Evolutionary conservation across 2,113 vertebrate species (phyloP).

Genomic region (Mirounga angustirostris): DNA sequence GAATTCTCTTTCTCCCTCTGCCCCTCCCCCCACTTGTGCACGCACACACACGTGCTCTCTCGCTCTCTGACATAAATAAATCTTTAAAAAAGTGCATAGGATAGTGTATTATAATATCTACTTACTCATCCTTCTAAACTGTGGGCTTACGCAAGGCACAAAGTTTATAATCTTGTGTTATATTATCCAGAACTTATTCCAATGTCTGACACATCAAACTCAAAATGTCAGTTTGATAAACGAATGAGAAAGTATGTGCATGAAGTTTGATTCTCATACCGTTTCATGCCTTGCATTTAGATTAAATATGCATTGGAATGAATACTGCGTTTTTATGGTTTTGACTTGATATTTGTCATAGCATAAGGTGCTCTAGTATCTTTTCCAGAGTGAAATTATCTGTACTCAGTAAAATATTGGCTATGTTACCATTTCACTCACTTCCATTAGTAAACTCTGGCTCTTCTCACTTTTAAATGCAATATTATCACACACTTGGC

Average conservation of each 20-base stretch:
- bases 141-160: neutral
- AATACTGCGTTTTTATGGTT: neutral
- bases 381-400: neutral
- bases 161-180: neutral
- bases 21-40: neutral
- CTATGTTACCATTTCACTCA: neutral
- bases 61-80: neutral
- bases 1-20: neutral
- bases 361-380: neutral
- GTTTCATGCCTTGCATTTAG: neutral
- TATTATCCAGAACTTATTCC: neutral
- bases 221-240: neutral
- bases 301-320: neutral
- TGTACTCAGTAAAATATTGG: neutral
- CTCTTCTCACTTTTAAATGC: neutral
- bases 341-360: neutral
- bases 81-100: neutral
- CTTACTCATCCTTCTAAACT: neutral
- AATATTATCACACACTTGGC: neutral
- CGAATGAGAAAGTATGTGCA: neutral
- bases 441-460: neutral
- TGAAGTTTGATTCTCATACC: neutral
- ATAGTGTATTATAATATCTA: neutral
- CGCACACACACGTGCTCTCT: no score
- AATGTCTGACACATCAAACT: neutral